Conservation (phyloP, 2,888 invertebrate species). For the Callyntrura guangdongensis region DNA sequence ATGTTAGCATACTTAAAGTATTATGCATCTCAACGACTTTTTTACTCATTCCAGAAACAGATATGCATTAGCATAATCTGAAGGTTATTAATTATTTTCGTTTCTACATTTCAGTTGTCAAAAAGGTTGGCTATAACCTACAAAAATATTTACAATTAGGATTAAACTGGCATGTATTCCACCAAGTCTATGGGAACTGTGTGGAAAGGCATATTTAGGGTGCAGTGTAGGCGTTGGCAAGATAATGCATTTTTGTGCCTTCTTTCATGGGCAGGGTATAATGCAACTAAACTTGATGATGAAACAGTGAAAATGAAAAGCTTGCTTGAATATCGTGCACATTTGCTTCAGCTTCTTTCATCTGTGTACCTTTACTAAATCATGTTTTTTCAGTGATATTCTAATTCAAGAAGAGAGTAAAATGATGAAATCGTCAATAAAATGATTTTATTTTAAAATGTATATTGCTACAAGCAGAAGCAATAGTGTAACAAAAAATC, state of each 20-base stretch:
- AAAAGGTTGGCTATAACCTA: neutral
- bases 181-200: neutral
- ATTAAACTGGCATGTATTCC: neutral
- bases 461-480: too few species aligned
- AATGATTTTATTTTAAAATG: too few species aligned
- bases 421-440: too few species aligned
- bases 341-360: too few species aligned
- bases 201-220: neutral
- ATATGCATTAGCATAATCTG: conserved; percentile 59
- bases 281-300: neutral
- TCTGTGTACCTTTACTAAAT: too few species aligned
- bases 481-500: too few species aligned
- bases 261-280: neutral
- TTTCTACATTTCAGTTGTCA: conserved; percentile 15
- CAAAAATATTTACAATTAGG: conserved; percentile 11
- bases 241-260: neutral
- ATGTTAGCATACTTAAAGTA: conserved; percentile 29
- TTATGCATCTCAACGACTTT: conserved; percentile 30
- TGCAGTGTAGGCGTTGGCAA: neutral
- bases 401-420: too few species aligned
- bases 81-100: conserved; percentile 58
- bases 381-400: too few species aligned
- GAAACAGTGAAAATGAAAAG: neutral
- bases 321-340: neutral
- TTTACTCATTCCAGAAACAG: conserved; percentile 42